Percentiles rank a stretch among this genome's conserved stretches.
phyloP scores from a whole-genome alignment of 2,888 invertebrate genomes.

The Lobophora halterata region DNA sequence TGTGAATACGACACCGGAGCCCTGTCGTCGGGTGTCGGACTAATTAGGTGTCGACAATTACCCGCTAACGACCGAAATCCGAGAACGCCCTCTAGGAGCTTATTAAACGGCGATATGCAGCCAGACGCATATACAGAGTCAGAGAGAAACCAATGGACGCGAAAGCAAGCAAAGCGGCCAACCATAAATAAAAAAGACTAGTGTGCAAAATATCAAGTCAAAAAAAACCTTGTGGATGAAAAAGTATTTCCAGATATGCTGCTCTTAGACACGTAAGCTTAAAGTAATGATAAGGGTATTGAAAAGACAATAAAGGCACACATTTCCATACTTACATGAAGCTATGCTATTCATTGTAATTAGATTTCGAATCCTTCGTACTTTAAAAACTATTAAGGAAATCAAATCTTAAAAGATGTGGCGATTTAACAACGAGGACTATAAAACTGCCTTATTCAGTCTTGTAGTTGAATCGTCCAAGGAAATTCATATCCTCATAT shows the following conservation, averaged over 20 bases:
- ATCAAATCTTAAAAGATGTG: no score
- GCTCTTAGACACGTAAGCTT: no score
- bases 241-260: no score
- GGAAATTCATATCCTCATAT: conserved; percentile 3
- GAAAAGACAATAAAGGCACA: no score
- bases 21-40: conserved; percentile 56
- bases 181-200: neutral
- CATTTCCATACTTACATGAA: no score
- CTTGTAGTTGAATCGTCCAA: conserved; percentile 6
- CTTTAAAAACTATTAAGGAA: no score
- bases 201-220: neutral
- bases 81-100: conserved; percentile 54
- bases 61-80: conserved; percentile 73
- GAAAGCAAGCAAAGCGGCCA: neutral
- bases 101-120: conserved; percentile 61
- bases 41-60: conserved; percentile 76
- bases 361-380: no score
- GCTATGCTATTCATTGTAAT: no score
- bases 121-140: conserved; percentile 29
- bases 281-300: no score
- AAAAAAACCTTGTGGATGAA: neutral
- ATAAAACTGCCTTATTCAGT: neutral
- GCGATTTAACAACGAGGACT: neutral
- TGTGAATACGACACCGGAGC: conserved; percentile 64
- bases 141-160: conserved; percentile 7